Evolutionary conservation across 1,140 invertebrate genomes (phyloP), one percentile per base, ranked within the genome.

Genomic region (Eumeta japonica): DNA sequence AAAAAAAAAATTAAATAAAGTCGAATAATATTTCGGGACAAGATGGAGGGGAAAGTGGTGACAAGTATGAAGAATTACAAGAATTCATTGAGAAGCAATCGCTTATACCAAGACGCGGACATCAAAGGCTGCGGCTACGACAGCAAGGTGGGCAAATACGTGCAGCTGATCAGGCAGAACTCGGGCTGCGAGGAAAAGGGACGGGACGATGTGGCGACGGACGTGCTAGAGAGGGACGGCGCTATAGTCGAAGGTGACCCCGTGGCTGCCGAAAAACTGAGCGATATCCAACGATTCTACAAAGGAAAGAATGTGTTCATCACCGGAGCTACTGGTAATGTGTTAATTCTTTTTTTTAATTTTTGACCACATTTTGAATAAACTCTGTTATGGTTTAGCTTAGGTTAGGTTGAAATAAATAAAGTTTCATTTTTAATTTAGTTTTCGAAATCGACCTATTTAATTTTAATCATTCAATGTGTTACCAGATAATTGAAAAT

Each of bases 301-400:
- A 27, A 56, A 39, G 62, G 63, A 0, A 67, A 65, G 35, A 71
- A 65, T 46, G 29, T 71, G 0, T 38, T 71, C 1, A 67, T 71
- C 4, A 71, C 66, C 1, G 66, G 66, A 12, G 63, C 58, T 4
- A 71, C 66, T 39, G 66, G 66, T 67, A 35, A 54, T 40, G 19
- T n/a, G n/a, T n/a, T n/a, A n/a, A n/a, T n/a, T n/a, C n/a, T n/a
- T n/a, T n/a, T n/a, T n/a, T n/a, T n/a, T n/a, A n/a, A n/a, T n/a
- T n/a, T n/a, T n/a, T n/a, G n/a, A n/a, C n/a, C n/a, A n/a, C n/a
- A n/a, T n/a, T n/a, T n/a, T n/a, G n/a, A n/a, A n/a, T n/a, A n/a
- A n/a, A n/a, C n/a, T n/a, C n/a, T n/a, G n/a, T n/a, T n/a, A n/a
- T n/a, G n/a, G n/a, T n/a, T n/a, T n/a, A n/a, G n/a, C n/a, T n/a